Evolutionary conservation across 2,113 vertebrate species (phyloP), one percentile per base, ranked within the genome.

Genomic region (Syrrhaptes paradoxus): DNA sequence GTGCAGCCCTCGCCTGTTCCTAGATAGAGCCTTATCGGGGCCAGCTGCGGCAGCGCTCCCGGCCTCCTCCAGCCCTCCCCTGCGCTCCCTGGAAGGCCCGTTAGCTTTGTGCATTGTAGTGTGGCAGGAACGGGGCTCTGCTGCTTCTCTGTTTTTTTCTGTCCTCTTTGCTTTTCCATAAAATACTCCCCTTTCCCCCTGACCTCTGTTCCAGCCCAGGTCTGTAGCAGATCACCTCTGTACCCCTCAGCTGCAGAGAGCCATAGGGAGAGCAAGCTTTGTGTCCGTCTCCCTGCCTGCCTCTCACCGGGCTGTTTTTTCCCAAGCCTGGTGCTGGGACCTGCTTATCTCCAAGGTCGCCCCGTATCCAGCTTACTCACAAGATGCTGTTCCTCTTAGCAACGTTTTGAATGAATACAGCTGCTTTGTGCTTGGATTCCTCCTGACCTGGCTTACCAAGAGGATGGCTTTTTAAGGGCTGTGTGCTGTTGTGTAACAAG

Each of bases 21-120:
- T 93, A 65, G 93, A 96, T 25, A 92, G 90, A 92, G 85, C 62
- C 92, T 96, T 74, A 78, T 68, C 73, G 8, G 62, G 84, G 54
- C 77, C 3, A 32, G 57, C 75, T 9, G 4, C 43, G 48, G 77
- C 93, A 61, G 28, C 32, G 9, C 49, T 80, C 87, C 89, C 21
- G 1, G n/a, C 43, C 59, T 59, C 46, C 51, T 77, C 85, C 65
- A 87, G 51, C 19, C 65, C 65, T 91, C 61, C 73, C 61, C 51
- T 7, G 4, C 18, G 55, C 1, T 74, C 49, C 20, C 51, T 71
- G 87, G 41, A 78, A 93, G 93, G 24, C 32, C 24, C 0, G 0
- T 34, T 21, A n/a, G 22, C 77, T 52, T 61, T 61, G 63, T 36
- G 77, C 14, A 2, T 57, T 85, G 79, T 22, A 75, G 20, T 0